A percentile compares a stretch with the other conserved stretches of the same genome.
Conservation (phyloP, 1,140 invertebrate species). For the Saxidomus purpurata region DNA sequence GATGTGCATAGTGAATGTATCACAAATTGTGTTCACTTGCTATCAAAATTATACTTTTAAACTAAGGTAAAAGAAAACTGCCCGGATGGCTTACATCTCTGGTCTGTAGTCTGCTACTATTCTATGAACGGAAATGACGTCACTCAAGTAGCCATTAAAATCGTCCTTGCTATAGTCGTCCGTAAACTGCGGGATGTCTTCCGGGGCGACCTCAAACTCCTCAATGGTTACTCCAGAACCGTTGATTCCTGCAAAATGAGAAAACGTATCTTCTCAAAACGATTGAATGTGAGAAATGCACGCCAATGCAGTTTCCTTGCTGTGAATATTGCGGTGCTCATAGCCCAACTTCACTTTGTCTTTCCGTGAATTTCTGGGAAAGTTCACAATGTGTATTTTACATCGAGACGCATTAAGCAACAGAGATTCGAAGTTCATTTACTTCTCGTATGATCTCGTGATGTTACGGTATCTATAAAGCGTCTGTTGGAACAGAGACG, state of each 20-base stretch:
- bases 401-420: not conserved
- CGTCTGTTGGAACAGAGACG: too few species aligned
- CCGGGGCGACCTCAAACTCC: not conserved
- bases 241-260: not conserved
- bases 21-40: too few species aligned
- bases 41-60: too few species aligned
- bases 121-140: slow-evolving; percentile 32
- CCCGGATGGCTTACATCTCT: slow-evolving; percentile 3
- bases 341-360: too few species aligned
- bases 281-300: not conserved
- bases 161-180: not conserved
- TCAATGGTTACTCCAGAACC: not conserved
- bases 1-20: too few species aligned
- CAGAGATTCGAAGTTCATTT: not conserved
- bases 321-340: too few species aligned
- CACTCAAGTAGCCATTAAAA: slow-evolving; percentile 39
- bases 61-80: too few species aligned
- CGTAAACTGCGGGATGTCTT: not conserved
- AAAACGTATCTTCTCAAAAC: not conserved
- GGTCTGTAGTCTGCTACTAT: slow-evolving; percentile 27
- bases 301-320: too few species aligned
- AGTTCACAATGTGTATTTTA: not conserved
- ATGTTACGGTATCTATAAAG: too few species aligned
- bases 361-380: too few species aligned
- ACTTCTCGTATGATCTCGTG: too few species aligned